Evolutionary conservation across 2,797 vertebrate species (phyloP).

Genomic region (Syngnathus acus): DNA sequence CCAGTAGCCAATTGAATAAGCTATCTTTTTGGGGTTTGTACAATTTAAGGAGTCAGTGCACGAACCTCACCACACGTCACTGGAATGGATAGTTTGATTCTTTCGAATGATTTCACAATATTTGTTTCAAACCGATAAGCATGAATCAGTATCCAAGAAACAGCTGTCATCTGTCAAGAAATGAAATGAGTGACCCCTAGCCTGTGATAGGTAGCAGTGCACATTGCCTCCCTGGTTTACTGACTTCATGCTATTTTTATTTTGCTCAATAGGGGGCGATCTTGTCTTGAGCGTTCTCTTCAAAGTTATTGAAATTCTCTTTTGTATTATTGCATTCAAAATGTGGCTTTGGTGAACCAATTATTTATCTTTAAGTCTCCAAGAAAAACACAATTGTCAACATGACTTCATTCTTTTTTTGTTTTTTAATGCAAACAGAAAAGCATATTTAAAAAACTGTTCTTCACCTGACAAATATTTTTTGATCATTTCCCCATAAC

Average conservation of each 20-base stretch:
- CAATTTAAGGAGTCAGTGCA: too few relatives aligned
- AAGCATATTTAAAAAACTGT: too few relatives aligned
- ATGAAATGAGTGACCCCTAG: too few relatives aligned
- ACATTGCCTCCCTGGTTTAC: not conserved
- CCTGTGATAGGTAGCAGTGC: not conserved
- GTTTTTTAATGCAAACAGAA: not conserved
- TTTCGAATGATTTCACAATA: too few relatives aligned
- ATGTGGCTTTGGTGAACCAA: not conserved
- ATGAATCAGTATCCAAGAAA: too few relatives aligned
- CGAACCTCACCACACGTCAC: too few relatives aligned
- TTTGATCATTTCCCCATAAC: not conserved
- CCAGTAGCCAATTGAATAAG: too few relatives aligned
- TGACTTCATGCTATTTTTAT: not conserved
- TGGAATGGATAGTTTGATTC: too few relatives aligned
- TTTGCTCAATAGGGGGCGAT: conserved; percentile 26
- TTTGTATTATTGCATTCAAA: not conserved
- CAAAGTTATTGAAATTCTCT: not conserved
- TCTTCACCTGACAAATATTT: too few relatives aligned
- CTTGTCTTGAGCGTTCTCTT: conserved; percentile 12
- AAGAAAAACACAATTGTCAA: not conserved
- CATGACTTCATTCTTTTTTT: too few relatives aligned
- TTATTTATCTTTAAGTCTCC: not conserved
- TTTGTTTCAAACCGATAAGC: too few relatives aligned
- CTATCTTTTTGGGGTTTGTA: too few relatives aligned
- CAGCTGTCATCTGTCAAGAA: not conserved